These are phyloP conservation scores for Furnarius figulus DNA, from an alignment of 2,113 vertebrate species.

Conservation along the genomic window DNA sequence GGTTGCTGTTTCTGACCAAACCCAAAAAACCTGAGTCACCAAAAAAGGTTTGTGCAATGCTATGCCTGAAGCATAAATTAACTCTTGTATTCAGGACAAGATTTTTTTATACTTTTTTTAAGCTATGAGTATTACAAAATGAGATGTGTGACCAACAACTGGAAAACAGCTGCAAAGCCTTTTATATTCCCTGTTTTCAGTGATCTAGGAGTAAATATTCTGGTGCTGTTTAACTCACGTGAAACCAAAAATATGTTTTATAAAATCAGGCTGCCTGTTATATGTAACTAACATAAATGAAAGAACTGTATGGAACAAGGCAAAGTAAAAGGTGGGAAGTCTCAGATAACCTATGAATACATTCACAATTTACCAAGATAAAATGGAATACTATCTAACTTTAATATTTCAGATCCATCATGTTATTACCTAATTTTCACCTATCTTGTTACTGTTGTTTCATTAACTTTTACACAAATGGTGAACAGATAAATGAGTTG, in stretches of 20 bases:
- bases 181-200: background rate
- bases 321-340: background rate
- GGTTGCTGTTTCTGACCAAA: background rate
- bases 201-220: background rate
- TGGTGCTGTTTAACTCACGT: background rate
- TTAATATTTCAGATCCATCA: background rate
- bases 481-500: background rate
- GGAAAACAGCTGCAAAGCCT: background rate
- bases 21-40: background rate
- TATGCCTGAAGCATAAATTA: background rate
- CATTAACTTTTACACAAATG: background rate
- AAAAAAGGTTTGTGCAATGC: background rate
- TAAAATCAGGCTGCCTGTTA: background rate
- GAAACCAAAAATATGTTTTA: background rate
- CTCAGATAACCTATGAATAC: background rate
- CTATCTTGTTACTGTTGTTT: background rate
- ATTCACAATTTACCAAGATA: background rate
- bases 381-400: background rate
- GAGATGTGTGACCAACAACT: background rate
- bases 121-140: background rate
- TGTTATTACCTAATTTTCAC: background rate
- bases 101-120: background rate
- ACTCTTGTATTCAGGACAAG: background rate
- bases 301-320: background rate
- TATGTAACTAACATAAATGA: background rate